These are phyloP conservation scores for Tinamus guttatus DNA, from an alignment of 2,113 vertebrate species.

Conservation along the genomic window DNA sequence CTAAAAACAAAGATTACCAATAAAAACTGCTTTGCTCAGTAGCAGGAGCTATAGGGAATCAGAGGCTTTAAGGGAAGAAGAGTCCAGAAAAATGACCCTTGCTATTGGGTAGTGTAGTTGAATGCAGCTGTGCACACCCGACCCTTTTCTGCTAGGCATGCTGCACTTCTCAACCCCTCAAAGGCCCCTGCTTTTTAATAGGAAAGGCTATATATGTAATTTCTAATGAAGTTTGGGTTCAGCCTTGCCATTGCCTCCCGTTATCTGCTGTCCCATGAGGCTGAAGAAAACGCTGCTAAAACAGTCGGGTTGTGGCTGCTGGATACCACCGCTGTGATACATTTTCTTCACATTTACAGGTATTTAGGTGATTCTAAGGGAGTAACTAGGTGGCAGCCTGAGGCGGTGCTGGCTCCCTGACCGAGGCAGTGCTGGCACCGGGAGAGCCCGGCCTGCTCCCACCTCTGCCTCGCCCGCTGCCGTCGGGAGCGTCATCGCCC, in stretches of 20 bases:
- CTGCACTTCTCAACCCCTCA: neutral
- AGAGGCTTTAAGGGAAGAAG: neutral
- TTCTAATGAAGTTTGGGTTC: neutral
- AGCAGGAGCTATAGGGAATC: neutral
- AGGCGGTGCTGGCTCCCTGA: neutral
- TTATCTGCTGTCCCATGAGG: neutral
- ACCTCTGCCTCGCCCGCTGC: slow-evolving; percentile 21
- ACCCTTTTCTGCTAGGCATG: fast-evolving
- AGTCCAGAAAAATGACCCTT: neutral
- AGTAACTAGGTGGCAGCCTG: neutral
- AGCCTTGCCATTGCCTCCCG: neutral
- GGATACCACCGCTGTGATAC: no score
- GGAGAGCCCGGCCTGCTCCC: slow-evolving; percentile 40
- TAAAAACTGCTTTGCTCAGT: neutral
- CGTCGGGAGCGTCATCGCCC: slow-evolving; percentile 33
- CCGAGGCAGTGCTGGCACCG: neutral
- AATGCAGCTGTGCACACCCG: neutral
- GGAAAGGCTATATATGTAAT: neutral
- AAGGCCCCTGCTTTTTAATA: neutral
- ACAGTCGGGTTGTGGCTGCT: neutral
- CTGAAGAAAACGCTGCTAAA: neutral
- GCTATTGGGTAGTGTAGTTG: neutral
- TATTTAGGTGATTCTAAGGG: neutral
- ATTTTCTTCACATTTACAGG: neutral
- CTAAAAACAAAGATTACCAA: neutral